These are phyloP conservation scores for Chloromyia formosa DNA, from an alignment of 2,888 invertebrate genomes.

Conservation along the genomic window DNA sequence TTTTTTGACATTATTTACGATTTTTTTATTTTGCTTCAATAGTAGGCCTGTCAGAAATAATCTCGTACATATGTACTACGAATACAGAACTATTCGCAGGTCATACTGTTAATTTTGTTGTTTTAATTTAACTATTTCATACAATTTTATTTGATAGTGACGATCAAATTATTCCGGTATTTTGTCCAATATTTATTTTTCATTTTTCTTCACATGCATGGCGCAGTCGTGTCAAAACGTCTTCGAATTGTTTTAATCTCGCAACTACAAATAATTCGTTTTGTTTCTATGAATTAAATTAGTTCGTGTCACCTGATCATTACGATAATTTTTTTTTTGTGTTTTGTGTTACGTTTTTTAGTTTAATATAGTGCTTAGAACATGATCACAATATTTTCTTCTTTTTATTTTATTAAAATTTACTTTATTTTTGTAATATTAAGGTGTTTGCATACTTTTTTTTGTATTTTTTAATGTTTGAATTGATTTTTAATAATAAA, in stretches of 20 bases:
- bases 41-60: too few species aligned
- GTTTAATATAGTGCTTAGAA: constrained; percentile 34
- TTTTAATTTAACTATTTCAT: background rate
- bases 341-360: background rate
- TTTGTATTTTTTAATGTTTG: constrained; percentile 41
- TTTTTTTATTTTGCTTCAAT: too few species aligned
- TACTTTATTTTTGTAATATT: background rate
- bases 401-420: too few species aligned
- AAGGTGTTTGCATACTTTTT: constrained; percentile 37
- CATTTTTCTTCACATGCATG: too few species aligned
- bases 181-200: background rate
- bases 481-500: constrained; percentile 38
- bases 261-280: background rate
- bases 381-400: constrained; percentile 50
- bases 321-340: background rate
- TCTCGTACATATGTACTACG: too few species aligned
- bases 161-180: background rate
- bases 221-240: too few species aligned
- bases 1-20: too few species aligned
- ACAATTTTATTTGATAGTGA: background rate
- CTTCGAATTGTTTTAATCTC: background rate
- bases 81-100: too few species aligned
- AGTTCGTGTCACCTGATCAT: constrained; percentile 41
- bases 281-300: background rate
- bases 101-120: too few species aligned